Percentiles rank a stretch among this genome's conserved stretches.
These are phyloP conservation scores for Chascanopsetta lugubris DNA, from an alignment of 2,113 vertebrate species.

Conservation along the genomic window DNA sequence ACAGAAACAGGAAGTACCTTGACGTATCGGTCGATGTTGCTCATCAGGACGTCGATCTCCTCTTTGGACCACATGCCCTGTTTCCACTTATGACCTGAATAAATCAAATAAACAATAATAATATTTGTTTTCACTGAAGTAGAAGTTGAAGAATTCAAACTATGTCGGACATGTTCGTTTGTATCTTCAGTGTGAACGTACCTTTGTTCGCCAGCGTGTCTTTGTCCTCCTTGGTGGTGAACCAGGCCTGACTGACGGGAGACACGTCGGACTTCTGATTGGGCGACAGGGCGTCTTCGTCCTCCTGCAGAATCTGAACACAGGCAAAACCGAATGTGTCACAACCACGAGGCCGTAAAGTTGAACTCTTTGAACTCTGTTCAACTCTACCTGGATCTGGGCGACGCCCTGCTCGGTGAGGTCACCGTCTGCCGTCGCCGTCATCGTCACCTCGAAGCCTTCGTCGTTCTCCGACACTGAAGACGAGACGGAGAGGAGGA, in stretches of 20 bases:
- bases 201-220: slow-evolving; percentile 97
- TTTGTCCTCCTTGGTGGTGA: slow-evolving; percentile 99
- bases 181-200: slow-evolving; percentile 39
- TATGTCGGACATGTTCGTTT: neutral
- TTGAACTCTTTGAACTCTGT: too few relatives aligned
- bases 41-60: slow-evolving; percentile 98
- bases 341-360: neutral
- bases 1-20: slow-evolving; percentile 81
- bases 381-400: slow-evolving; percentile 85
- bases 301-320: slow-evolving; percentile 88
- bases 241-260: slow-evolving; percentile 98
- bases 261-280: slow-evolving; percentile 87
- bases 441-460: slow-evolving; percentile 98
- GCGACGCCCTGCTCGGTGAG: slow-evolving; percentile 88
- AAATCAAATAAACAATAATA: neutral
- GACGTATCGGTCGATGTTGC: slow-evolving; percentile 94
- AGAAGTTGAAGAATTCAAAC: too few relatives aligned
- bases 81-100: slow-evolving; percentile 97
- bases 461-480: slow-evolving; percentile 92
- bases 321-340: neutral
- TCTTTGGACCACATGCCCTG: slow-evolving; percentile 99
- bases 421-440: slow-evolving; percentile 88
- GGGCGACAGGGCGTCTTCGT: slow-evolving; percentile 84
- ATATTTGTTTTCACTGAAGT: neutral
- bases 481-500: neutral